These are phyloP conservation scores for Cylindroiulus punctatus DNA, from an alignment of 2,888 invertebrate species.

Conservation along the genomic window DNA sequence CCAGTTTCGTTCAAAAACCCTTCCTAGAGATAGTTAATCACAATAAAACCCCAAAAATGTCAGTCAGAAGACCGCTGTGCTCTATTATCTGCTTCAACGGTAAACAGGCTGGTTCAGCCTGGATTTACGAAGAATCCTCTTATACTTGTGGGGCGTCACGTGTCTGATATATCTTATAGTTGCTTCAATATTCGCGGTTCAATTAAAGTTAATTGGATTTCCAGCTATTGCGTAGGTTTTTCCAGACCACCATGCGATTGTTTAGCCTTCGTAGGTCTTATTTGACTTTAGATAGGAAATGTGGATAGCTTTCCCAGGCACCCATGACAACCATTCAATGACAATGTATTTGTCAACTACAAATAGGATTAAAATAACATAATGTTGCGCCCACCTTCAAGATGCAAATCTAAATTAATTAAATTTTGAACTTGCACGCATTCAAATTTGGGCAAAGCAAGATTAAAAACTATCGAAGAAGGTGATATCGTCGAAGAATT, in stretches of 20 bases:
- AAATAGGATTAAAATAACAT: neutral
- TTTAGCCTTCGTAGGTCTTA: neutral
- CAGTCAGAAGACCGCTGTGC: neutral
- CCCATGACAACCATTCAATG: neutral
- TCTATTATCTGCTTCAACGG: neutral
- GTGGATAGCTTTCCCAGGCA: neutral
- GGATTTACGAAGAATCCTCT: neutral
- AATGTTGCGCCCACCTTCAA: too few species aligned
- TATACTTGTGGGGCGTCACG: neutral
- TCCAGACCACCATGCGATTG: neutral
- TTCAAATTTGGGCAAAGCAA: too few species aligned
- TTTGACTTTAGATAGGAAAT: neutral
- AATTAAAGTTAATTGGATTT: constrained; percentile 10
- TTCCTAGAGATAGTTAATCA: neutral
- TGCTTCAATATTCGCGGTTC: constrained; percentile 18
- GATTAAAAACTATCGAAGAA: too few species aligned
- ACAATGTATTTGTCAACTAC: neutral
- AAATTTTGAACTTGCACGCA: too few species aligned
- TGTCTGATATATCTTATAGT: neutral
- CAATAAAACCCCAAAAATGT: neutral
- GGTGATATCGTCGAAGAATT: too few species aligned
- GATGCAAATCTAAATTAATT: too few species aligned
- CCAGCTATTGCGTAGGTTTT: constrained; percentile 10
- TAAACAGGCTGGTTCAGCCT: neutral
- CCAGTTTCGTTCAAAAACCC: too few species aligned